Conservation (phyloP, 1,140 invertebrate genomes). For the Drosophila bifasciata region DNA sequence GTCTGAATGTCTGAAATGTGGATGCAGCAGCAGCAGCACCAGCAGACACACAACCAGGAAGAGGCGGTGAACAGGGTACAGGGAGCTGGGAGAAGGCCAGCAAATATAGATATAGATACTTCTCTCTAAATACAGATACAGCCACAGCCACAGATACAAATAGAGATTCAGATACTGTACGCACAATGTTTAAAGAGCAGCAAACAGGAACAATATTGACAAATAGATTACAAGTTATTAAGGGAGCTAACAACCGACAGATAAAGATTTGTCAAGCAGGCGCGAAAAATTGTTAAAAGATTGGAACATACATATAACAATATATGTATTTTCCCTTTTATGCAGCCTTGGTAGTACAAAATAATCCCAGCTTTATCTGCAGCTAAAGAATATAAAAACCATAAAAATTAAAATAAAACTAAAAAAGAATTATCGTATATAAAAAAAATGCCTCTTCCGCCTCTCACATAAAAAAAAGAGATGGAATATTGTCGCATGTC, state of each 20-base stretch:
- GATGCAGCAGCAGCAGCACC: conserved; percentile 4
- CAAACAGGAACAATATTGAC: conserved; percentile 79
- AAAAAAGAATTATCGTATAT: neutral
- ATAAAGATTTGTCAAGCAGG: conserved; percentile 19
- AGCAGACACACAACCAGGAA: conserved; percentile 33
- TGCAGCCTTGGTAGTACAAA: too few relatives aligned
- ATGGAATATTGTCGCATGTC: conserved; percentile 52
- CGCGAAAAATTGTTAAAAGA: conserved; percentile 15
- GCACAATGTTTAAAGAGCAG: conserved; percentile 60
- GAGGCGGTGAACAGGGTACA: conserved; percentile 20
- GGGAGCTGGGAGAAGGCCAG: conserved; percentile 5
- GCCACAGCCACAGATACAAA: conserved; percentile 11
- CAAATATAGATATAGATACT: conserved; percentile 44
- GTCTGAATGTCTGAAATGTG: conserved; percentile 48
- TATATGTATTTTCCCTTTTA: too few relatives aligned
- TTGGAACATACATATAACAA: too few relatives aligned
- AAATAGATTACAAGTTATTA: conserved; percentile 81
- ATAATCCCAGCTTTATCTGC: too few relatives aligned
- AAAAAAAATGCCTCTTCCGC: neutral
- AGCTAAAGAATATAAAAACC: neutral
- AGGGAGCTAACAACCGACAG: conserved; percentile 32
- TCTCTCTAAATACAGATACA: neutral
- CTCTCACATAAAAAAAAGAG: neutral
- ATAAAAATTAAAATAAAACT: too few relatives aligned
- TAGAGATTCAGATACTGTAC: conserved; percentile 29